Base-by-base conservation (phyloP, 2,797 vertebrate genomes). In the Epinephelus malabaricus region DNA sequence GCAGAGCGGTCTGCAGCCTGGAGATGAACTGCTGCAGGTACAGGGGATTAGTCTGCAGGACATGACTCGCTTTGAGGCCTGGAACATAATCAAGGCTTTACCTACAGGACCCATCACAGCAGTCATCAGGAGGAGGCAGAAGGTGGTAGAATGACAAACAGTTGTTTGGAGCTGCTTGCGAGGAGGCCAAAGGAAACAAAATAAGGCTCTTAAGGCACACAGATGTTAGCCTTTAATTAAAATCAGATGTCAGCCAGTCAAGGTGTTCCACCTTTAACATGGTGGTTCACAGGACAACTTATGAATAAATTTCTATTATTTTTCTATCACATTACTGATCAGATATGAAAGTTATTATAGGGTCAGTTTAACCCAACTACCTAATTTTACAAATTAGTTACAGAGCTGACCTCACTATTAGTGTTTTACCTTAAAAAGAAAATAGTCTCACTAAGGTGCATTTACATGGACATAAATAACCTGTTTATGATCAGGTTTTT, bases 61-160 rank as follows among this genome's bases (percentile, higher is more conserved):
- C 38, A 96, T 97, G 81, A 96, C 96, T 0, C 96, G 98, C 38
- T 97, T 98, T 0, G 98, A 99, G 85, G 98, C 97, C 1, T 98
- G 98, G 97, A 97, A 90, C 68, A 68, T 96, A 79, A 96, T 99
- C 89, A 99, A 99, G 89, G 92, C 94, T 0, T 88, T 99, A 74
- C 96, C 97, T 0, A 96, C 97, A 1, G 98, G 97, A 3, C 92
- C 93, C 0, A 86, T 97, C 80, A 93, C 91, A 0, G 72, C 89
- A 0, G 63, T 95, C 49, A 87, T 98, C 85, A 96, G 88, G 88
- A 96, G 95, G 87, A 96, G 85, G 47, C 80, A 70, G 65, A 58
- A 2, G 0, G 27, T 0, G 0, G 3, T 5, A 0, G 71, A 87
- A 4, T 79, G 56, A 86, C 17, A 19, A 2, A 45, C 3, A 10